These are phyloP conservation scores for Globodera ellingtonae DNA, from an alignment of 1,140 invertebrate genomes.

Conservation along the genomic window DNA sequence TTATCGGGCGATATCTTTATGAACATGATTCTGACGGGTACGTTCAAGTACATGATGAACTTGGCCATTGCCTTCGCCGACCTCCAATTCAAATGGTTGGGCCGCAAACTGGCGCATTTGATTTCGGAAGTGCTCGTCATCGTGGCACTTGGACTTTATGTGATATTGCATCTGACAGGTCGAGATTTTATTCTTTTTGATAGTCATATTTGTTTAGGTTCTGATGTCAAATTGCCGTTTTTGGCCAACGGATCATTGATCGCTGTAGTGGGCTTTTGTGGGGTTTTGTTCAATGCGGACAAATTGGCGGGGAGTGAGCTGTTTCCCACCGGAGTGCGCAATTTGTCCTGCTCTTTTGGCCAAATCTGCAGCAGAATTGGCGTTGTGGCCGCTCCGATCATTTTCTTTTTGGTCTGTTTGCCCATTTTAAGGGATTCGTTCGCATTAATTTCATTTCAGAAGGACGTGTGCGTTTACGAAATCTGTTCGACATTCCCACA, in stretches of 20 bases:
- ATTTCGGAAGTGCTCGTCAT: conserved; percentile 33
- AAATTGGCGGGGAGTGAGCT: conserved; percentile 53
- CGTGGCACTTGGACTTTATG: conserved; percentile 35
- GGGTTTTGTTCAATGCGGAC: conserved; percentile 54
- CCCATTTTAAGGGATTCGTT: background rate
- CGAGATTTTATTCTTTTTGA: background rate
- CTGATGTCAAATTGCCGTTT: background rate
- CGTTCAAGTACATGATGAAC: conserved; percentile 57
- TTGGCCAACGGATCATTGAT: conserved; percentile 39
- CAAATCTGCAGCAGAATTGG: conserved; percentile 52
- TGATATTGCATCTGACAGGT: conserved; percentile 45
- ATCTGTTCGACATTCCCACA: conserved; percentile 33
- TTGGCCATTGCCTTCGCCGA: conserved; percentile 53
- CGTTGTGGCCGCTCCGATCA: conserved; percentile 53
- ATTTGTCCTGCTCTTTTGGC: conserved; percentile 55
- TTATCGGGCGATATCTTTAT: conserved; percentile 56
- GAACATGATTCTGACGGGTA: conserved; percentile 54
- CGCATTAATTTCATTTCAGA: conserved; percentile 23
- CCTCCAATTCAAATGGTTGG: conserved; percentile 39
- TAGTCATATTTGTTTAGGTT: background rate
- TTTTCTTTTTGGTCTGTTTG: conserved; percentile 53
- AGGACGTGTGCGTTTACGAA: conserved; percentile 35
- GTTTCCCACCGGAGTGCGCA: conserved; percentile 57
- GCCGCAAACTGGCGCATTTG: conserved; percentile 56
- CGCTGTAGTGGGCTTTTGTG: conserved; percentile 48